These are phyloP conservation scores for Lutjanus argentimaculatus DNA, from an alignment of 2,797 vertebrate species.

Conservation along the genomic window DNA sequence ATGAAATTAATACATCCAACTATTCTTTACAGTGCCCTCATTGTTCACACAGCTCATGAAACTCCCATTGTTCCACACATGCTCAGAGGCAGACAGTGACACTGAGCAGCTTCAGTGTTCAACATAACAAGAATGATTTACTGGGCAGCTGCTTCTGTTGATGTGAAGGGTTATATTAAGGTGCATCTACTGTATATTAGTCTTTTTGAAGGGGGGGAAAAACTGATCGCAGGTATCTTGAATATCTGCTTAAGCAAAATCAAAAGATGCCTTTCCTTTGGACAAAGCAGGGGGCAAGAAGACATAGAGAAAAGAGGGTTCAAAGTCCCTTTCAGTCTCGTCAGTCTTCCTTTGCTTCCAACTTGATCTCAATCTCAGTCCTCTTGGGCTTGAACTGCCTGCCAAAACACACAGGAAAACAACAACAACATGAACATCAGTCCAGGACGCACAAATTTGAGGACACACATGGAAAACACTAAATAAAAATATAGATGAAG, in stretches of 20 bases:
- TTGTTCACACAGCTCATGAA: neutral
- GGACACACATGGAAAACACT: constrained; percentile 15
- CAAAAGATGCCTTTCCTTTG: constrained; percentile 29
- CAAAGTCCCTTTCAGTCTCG: constrained; percentile 58
- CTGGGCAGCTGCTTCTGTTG: too few species aligned
- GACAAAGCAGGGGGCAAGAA: constrained; percentile 51
- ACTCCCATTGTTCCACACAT: too few species aligned
- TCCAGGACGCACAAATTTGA: constrained; percentile 18
- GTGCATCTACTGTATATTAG: neutral
- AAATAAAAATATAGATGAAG: neutral
- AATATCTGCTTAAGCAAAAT: too few species aligned
- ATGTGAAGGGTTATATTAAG: constrained; percentile 18
- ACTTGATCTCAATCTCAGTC: constrained; percentile 89
- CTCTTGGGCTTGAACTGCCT: constrained; percentile 90
- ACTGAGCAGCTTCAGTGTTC: too few species aligned
- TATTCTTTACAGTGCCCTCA: too few species aligned
- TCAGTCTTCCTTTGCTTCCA: constrained; percentile 31
- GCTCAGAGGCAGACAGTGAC: too few species aligned
- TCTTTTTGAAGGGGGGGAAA: neutral
- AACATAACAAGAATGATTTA: too few species aligned
- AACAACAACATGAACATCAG: neutral
- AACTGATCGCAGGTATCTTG: neutral
- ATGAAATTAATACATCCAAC: too few species aligned
- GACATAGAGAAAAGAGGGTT: constrained; percentile 44
- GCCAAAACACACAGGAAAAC: constrained; percentile 71